Conservation (phyloP, 2,113 vertebrate genomes). For the Maylandia zebra region DNA sequence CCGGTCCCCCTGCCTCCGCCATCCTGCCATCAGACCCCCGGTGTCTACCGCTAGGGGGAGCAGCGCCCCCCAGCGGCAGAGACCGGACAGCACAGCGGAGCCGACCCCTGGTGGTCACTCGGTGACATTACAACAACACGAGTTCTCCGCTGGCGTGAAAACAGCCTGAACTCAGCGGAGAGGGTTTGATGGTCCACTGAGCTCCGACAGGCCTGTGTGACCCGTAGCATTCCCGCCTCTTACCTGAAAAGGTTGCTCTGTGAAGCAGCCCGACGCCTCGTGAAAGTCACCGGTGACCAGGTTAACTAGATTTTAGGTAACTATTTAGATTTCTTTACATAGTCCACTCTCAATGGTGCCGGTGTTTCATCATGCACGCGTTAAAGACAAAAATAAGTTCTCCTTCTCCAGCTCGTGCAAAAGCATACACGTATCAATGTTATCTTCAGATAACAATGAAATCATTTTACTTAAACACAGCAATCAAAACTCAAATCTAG, state of each 20-base stretch:
- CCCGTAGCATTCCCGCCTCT: not conserved
- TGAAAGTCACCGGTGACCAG: not conserved
- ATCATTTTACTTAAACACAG: not conserved
- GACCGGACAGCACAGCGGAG: not conserved
- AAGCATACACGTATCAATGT: not conserved
- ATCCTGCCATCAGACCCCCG: constrained; percentile 63
- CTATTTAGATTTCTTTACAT: not conserved
- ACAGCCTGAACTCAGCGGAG: not conserved
- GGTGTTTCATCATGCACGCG: not conserved
- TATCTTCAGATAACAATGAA: not conserved
- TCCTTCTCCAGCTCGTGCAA: not conserved
- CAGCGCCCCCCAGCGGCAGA: constrained; percentile 21
- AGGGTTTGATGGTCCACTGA: not conserved
- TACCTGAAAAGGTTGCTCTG: not conserved
- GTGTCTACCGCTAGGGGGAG: not conserved
- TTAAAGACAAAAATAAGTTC: not conserved
- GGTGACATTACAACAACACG: not conserved
- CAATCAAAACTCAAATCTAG: not conserved
- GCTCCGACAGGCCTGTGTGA: not conserved
- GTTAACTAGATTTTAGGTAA: not conserved
- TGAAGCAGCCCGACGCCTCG: not conserved
- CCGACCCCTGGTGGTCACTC: constrained; percentile 1
- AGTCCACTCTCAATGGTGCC: not conserved
- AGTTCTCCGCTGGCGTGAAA: not conserved
- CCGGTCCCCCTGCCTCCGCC: constrained; percentile 71